Conservation (phyloP, 53 echinoderm and acorn worm species). For the Holothuria leucospilota region DNA sequence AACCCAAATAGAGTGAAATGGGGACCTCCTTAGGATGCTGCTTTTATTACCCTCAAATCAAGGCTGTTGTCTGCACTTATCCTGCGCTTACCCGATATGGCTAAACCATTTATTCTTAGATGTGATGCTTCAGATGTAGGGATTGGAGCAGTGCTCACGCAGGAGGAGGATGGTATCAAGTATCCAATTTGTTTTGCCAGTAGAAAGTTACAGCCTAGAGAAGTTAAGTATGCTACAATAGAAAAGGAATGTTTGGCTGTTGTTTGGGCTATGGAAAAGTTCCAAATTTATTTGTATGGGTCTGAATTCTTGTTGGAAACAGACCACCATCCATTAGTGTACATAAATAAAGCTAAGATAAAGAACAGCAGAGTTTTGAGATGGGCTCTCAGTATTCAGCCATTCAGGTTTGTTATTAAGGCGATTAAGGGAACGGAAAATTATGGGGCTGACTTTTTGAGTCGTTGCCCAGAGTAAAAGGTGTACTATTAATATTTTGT, state of each 20-base stretch:
- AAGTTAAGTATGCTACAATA: no score
- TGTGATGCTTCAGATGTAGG: no score
- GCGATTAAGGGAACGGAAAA: constrained; percentile 44
- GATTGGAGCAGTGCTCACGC: no score
- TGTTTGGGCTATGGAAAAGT: constrained; percentile 24
- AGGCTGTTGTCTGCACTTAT: constrained; percentile 8
- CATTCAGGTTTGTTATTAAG: constrained; percentile 21
- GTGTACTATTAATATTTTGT: not conserved
- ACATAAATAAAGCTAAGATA: constrained; percentile 17
- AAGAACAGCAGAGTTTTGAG: constrained; percentile 5
- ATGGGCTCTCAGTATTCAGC: no score
- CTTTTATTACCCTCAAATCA: constrained; percentile 32
- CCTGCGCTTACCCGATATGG: constrained; percentile 17
- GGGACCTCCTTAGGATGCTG: constrained; percentile 6
- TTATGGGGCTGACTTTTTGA: no score
- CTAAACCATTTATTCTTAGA: constrained; percentile 28
- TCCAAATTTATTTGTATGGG: constrained; percentile 18
- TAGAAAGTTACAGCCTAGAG: constrained; percentile 6
- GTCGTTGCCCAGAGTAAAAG: constrained; percentile 29
- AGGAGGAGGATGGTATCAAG: no score
- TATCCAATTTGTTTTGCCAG: no score
- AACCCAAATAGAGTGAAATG: constrained; percentile 41
- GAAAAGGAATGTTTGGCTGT: no score
- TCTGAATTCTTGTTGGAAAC: constrained; percentile 40
- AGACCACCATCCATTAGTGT: constrained; percentile 49